Evolutionary conservation across 2,797 vertebrate genomes (phyloP).

Genomic region (Uromys caudimaculatus): DNA sequence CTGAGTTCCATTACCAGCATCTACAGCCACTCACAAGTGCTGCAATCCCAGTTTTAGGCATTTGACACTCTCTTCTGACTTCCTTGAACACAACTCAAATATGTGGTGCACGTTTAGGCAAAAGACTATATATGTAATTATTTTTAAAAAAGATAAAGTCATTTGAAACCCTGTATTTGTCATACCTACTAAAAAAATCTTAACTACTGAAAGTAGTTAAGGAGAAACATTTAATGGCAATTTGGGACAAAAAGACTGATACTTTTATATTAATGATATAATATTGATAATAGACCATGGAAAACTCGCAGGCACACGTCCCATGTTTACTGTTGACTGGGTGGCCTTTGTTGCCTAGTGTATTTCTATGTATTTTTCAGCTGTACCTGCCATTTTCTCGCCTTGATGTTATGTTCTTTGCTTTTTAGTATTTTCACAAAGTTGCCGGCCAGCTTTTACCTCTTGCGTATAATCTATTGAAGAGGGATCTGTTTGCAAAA

Average conservation of each 20-base stretch:
- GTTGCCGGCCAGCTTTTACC: conserved; percentile 95
- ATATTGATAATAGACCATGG: not conserved
- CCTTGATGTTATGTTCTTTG: not conserved
- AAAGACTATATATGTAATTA: not conserved
- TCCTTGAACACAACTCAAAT: not conserved
- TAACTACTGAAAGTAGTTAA: not conserved
- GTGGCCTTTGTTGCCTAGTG: not conserved
- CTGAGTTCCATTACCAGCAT: not conserved
- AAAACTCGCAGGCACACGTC: not conserved
- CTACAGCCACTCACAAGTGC: not conserved
- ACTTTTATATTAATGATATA: not conserved
- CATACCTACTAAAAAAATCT: not conserved
- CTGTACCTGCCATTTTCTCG: not conserved
- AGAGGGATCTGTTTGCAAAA: conserved; percentile 93
- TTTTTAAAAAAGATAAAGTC: not conserved
- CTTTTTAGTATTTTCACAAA: conserved; percentile 95
- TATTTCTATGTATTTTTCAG: not conserved
- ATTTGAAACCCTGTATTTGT: not conserved
- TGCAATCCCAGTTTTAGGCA: not conserved
- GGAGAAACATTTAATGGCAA: not conserved
- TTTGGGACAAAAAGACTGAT: not conserved
- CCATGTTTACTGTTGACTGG: not conserved
- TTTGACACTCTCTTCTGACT: not conserved
- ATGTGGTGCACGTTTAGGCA: not conserved
- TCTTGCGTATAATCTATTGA: conserved; percentile 95